A percentile compares a stretch with the other conserved stretches of the same genome.
phyloP scores from a whole-genome alignment of 2,797 vertebrate genomes.

The Onychomys leucogaster region DNA sequence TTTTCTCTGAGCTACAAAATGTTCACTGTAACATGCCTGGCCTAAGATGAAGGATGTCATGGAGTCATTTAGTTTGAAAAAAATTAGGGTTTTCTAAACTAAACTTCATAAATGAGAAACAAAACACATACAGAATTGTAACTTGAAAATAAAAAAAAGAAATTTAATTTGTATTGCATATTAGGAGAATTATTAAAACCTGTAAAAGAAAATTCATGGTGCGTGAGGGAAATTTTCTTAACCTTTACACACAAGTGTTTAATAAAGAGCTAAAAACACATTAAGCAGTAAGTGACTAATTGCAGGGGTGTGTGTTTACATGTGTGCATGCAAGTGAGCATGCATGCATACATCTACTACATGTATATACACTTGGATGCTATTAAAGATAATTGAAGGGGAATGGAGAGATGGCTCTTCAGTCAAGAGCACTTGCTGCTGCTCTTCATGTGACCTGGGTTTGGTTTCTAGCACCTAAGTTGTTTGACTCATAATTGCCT shows the following conservation, averaged over 20 bases:
- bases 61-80: constrained; percentile 68
- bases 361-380: neutral
- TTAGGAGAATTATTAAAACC: neutral
- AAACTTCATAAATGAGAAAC: constrained; percentile 48
- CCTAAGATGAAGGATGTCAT: constrained; percentile 87
- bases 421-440: neutral
- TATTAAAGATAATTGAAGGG: neutral
- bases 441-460: neutral
- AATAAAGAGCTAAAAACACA: neutral
- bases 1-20: constrained; percentile 80
- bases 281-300: constrained; percentile 53
- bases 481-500: neutral
- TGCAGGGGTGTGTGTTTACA: too few relatives aligned
- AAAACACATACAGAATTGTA: neutral
- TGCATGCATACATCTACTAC: neutral
- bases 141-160: constrained; percentile 64
- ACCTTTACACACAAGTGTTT: constrained; percentile 59
- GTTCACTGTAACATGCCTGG: constrained; percentile 87
- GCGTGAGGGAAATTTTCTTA: neutral
- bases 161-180: neutral
- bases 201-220: neutral
- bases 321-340: neutral
- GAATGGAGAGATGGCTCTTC: neutral
- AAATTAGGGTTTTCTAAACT: constrained; percentile 76
- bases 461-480: too few relatives aligned